Conservation (phyloP, 2,113 vertebrate genomes). For the Onychostruthus taczanowskii region DNA sequence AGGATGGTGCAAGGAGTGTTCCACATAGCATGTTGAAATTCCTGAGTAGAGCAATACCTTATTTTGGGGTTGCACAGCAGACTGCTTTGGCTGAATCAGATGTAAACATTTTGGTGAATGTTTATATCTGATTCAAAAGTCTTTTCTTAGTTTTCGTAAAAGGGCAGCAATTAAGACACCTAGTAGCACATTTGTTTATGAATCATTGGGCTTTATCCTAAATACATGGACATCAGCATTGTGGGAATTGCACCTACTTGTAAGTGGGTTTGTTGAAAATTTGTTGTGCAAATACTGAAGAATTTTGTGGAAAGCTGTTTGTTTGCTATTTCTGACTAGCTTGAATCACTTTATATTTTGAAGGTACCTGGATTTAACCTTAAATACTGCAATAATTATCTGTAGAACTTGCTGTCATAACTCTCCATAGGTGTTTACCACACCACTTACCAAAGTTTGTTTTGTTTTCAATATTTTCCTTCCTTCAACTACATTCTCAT, state of each 20-base stretch:
- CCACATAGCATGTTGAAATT: neutral
- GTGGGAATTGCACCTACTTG: neutral
- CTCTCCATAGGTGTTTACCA: neutral
- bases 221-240: neutral
- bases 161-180: neutral
- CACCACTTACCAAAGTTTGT: neutral
- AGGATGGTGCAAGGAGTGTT: neutral
- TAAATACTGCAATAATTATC: neutral
- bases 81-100: neutral
- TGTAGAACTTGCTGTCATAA: neutral
- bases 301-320: neutral
- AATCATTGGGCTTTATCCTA: neutral
- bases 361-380: neutral
- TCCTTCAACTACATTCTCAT: neutral
- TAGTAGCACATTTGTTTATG: neutral
- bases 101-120: neutral
- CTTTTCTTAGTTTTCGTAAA: neutral
- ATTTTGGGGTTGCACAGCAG: neutral
- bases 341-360: neutral
- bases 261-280: slow-evolving; percentile 22
- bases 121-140: neutral
- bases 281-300: neutral
- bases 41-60: neutral
- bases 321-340: neutral
- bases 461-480: neutral